phyloP scores from a whole-genome alignment of 2,113 vertebrate genomes.

The Equus quagga region DNA sequence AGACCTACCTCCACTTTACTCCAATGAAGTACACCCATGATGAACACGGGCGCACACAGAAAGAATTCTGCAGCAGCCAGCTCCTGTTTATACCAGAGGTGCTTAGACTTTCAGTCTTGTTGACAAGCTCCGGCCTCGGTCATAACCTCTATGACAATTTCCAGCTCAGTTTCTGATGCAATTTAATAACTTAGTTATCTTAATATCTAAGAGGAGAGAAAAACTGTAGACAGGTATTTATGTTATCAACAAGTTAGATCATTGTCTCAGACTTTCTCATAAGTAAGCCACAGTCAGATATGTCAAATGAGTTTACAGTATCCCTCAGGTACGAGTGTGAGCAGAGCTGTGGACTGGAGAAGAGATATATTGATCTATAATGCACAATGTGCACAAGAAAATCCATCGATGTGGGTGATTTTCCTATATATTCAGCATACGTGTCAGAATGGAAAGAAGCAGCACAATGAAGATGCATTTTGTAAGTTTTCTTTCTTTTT shows the following conservation, averaged over 20 bases:
- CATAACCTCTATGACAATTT: background rate
- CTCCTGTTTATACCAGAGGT: background rate
- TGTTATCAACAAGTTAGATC: background rate
- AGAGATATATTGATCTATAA: too few species aligned
- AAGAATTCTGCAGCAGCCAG: background rate
- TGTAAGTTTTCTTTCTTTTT: too few species aligned
- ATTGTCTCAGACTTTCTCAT: background rate
- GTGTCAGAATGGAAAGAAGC: too few species aligned
- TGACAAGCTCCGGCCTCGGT: background rate
- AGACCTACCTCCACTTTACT: background rate
- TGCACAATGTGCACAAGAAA: too few species aligned
- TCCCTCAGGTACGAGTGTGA: too few species aligned
- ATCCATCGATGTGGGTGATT: too few species aligned
- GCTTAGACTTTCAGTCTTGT: background rate
- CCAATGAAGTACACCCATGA: background rate
- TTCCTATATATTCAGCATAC: too few species aligned
- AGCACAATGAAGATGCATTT: too few species aligned
- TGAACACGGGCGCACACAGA: background rate
- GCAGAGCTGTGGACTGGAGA: too few species aligned
- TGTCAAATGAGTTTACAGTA: too few species aligned
- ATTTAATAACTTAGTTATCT: background rate
- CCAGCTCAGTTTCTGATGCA: background rate
- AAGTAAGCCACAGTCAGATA: background rate
- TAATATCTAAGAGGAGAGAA: background rate
- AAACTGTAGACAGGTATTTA: background rate